A percentile compares a stretch with the other conserved stretches of the same genome.
phyloP scores from a whole-genome alignment of 92 coral and sea anemone genomes.

The Epizoanthus illoricatus region DNA sequence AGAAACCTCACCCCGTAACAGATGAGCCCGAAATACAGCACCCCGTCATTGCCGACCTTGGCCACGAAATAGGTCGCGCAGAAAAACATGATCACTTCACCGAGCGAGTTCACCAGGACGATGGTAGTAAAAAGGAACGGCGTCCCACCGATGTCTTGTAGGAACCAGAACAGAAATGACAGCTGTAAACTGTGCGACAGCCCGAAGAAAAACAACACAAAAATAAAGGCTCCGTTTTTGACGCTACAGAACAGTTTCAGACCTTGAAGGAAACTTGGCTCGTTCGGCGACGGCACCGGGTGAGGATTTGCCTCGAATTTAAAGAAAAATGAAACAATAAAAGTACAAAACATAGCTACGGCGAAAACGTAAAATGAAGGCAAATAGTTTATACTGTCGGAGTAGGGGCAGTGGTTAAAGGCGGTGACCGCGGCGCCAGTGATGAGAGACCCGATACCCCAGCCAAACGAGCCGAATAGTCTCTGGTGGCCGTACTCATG shows the following conservation, averaged over 20 bases:
- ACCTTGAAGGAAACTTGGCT: slow-evolving; percentile 56
- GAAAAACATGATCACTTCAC: slow-evolving; percentile 85
- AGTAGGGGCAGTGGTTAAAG: slow-evolving; percentile 80
- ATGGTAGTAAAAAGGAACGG: slow-evolving; percentile 79
- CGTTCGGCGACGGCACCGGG: slow-evolving; percentile 29
- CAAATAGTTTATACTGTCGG: slow-evolving; percentile 84
- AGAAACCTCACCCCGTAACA: slow-evolving; percentile 78
- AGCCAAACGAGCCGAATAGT: slow-evolving; percentile 81
- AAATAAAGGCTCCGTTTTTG: slow-evolving; percentile 72
- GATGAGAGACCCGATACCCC: slow-evolving; percentile 78
- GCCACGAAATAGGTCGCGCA: slow-evolving; percentile 74
- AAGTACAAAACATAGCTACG: slow-evolving; percentile 65
- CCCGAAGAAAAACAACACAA: slow-evolving; percentile 58
- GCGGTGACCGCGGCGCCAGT: slow-evolving; percentile 80
- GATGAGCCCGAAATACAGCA: slow-evolving; percentile 70
- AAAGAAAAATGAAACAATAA: slow-evolving; percentile 68
- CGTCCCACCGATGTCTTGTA: slow-evolving; percentile 87
- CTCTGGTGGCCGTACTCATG: slow-evolving; percentile 81
- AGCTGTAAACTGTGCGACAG: slow-evolving; percentile 75
- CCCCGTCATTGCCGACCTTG: slow-evolving; percentile 78
- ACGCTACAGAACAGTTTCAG: slow-evolving; percentile 69
- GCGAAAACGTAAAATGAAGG: slow-evolving; percentile 81
- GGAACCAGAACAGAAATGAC: slow-evolving; percentile 88
- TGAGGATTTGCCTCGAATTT: slow-evolving; percentile 44
- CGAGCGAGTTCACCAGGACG: slow-evolving; percentile 67